Evolutionary conservation across 2,797 vertebrate genomes (phyloP).

Genomic region (Catamblyrhynchus diadema): DNA sequence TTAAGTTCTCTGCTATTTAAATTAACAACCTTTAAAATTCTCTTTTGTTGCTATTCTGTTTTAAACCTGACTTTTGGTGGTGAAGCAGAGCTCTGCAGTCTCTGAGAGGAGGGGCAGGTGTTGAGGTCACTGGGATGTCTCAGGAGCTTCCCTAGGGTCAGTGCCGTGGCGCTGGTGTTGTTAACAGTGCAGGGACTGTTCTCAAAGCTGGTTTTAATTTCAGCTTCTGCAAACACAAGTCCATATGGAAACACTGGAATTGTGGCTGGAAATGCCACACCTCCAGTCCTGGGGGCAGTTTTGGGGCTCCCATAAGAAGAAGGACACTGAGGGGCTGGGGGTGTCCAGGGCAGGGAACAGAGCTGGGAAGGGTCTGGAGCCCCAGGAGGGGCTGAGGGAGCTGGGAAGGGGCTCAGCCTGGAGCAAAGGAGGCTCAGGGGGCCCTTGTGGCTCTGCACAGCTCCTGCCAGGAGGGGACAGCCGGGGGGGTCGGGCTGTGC

Average conservation of each 20-base stretch:
- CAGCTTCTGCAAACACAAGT: not conserved
- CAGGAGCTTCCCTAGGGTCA: not conserved
- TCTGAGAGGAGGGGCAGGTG: not conserved
- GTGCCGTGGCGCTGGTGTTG: not conserved
- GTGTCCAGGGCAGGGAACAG: rapidly evolving
- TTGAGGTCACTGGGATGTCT: not conserved
- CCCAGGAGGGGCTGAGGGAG: not conserved
- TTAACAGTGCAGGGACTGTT: not conserved
- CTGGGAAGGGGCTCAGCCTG: not conserved
- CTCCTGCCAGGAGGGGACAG: not conserved
- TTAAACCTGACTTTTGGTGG: not conserved
- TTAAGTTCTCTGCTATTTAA: not conserved
- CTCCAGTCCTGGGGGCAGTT: not conserved
- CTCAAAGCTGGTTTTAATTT: not conserved
- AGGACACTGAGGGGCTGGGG: not conserved
- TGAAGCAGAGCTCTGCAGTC: not conserved
- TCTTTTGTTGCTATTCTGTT: not conserved
- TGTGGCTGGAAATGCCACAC: not conserved
- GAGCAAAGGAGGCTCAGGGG: not conserved
- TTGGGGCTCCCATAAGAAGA: too few relatives aligned
- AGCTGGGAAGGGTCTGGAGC: not conserved
- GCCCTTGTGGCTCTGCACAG: not conserved
- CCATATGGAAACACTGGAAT: not conserved
- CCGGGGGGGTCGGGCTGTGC: not conserved
- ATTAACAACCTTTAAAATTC: not conserved